A percentile compares a stretch with the other conserved stretches of the same genome.
Evolutionary conservation across 2,797 vertebrate genomes (phyloP).

Genomic region (Perdix hodgsoniae): DNA sequence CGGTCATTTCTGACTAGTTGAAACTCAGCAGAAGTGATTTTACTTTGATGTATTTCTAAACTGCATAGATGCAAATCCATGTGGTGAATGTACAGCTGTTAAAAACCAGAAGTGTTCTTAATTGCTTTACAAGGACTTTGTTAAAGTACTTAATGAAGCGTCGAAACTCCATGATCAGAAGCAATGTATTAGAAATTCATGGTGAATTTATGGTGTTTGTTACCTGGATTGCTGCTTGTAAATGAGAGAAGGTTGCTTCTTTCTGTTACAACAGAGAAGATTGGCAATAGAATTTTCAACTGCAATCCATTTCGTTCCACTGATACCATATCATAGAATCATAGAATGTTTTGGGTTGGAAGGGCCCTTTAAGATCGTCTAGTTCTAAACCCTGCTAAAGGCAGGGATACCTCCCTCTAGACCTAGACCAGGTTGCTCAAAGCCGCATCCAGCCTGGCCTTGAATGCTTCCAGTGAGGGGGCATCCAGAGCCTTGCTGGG

Average conservation of each 20-base stretch:
- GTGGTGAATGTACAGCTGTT: background rate
- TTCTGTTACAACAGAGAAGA: background rate
- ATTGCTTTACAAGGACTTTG: background rate
- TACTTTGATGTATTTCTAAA: background rate
- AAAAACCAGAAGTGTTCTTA: background rate
- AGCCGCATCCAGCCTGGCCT: too few species aligned
- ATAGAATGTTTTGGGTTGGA: too few species aligned
- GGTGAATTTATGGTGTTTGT: background rate
- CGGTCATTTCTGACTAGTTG: background rate
- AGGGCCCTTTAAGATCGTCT: too few species aligned
- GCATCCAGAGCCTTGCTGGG: too few species aligned
- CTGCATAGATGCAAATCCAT: background rate
- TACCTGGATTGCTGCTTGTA: background rate
- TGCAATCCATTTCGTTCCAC: background rate
- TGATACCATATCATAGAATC: background rate
- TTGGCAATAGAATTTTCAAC: background rate
- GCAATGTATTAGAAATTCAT: background rate
- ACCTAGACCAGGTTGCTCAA: too few species aligned
- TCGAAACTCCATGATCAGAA: background rate
- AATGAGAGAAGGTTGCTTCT: background rate
- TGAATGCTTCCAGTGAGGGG: too few species aligned
- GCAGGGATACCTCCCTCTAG: too few species aligned
- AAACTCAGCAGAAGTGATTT: constrained; percentile 2
- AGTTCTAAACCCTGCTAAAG: too few species aligned
- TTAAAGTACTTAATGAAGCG: background rate